Conservation (phyloP, 2,113 vertebrate species). For the Odobenus rosmarus region DNA sequence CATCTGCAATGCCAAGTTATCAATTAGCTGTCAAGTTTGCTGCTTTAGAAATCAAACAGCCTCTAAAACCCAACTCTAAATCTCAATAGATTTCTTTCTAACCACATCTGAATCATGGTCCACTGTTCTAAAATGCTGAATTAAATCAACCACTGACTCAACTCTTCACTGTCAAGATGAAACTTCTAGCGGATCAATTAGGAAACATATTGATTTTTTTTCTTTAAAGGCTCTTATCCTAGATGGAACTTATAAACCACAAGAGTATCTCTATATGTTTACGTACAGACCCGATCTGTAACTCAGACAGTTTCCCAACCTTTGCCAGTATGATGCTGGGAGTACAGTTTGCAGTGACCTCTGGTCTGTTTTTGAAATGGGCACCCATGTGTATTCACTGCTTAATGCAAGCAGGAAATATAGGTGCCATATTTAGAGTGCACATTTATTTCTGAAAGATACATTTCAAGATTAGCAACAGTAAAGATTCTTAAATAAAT, state of each 20-base stretch:
- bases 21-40: conserved; percentile 74
- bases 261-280: conserved; percentile 54
- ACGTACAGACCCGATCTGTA: conserved; percentile 22
- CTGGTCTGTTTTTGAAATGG: conserved; percentile 17
- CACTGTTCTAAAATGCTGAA: conserved; percentile 67
- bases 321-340: neutral
- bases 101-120: conserved; percentile 60
- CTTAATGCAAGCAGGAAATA: conserved; percentile 42
- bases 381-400: neutral
- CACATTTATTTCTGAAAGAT: conserved; percentile 16
- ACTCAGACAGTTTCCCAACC: neutral
- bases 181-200: conserved; percentile 73
- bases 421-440: neutral
- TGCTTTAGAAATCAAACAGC: conserved; percentile 66
- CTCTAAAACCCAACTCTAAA: conserved; percentile 52
- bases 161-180: conserved; percentile 55
- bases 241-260: conserved; percentile 59
- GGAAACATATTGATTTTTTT: conserved; percentile 71
- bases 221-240: conserved; percentile 64
- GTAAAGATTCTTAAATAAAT: conserved; percentile 30
- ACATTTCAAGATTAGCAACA: conserved; percentile 15
- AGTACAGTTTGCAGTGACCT: conserved; percentile 18
- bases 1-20: conserved; percentile 68
- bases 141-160: conserved; percentile 73
- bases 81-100: conserved; percentile 63